These are phyloP conservation scores for Drosophila nikananu DNA, from an alignment of 1,140 invertebrate genomes.

Conservation along the genomic window DNA sequence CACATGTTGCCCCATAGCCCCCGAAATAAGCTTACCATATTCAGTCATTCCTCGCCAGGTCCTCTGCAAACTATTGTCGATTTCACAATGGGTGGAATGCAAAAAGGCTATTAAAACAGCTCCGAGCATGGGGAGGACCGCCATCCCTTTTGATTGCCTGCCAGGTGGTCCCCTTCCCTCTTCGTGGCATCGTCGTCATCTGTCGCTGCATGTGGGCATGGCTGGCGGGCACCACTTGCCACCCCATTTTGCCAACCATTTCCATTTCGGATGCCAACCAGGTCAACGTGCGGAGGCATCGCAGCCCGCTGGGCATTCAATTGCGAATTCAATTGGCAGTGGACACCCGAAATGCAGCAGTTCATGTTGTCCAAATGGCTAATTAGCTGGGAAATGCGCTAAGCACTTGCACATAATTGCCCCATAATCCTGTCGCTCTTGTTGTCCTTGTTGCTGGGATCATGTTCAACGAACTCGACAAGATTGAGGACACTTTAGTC, in stretches of 20 bases:
- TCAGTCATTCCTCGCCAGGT: constrained; percentile 16
- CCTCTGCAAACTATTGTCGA: constrained; percentile 36
- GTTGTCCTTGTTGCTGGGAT: constrained; percentile 13
- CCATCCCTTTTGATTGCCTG: constrained; percentile 29
- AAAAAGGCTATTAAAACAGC: constrained; percentile 53
- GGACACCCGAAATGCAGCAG: constrained; percentile 58
- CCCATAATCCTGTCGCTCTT: constrained; percentile 53
- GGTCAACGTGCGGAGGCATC: constrained; percentile 20
- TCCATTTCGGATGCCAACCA: constrained; percentile 42
- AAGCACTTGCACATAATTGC: constrained; percentile 82
- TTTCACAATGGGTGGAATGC: constrained; percentile 21
- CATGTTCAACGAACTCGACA: constrained; percentile 32
- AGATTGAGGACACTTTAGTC: constrained; percentile 48
- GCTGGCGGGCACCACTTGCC: constrained; percentile 25
- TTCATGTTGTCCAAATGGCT: constrained; percentile 60
- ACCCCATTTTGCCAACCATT: constrained; percentile 9
- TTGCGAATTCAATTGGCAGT: constrained; percentile 70
- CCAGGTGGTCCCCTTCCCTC: constrained; percentile 48
- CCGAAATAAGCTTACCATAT: constrained; percentile 7
- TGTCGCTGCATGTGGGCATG: constrained; percentile 12
- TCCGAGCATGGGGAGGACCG: not conserved
- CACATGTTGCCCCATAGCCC: constrained; percentile 12
- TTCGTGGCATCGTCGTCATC: constrained; percentile 36
- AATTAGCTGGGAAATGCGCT: constrained; percentile 79
- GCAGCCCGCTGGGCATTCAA: constrained; percentile 57